phyloP scores from a whole-genome alignment of 1,140 invertebrate genomes.

The Heliothis subflexa region DNA sequence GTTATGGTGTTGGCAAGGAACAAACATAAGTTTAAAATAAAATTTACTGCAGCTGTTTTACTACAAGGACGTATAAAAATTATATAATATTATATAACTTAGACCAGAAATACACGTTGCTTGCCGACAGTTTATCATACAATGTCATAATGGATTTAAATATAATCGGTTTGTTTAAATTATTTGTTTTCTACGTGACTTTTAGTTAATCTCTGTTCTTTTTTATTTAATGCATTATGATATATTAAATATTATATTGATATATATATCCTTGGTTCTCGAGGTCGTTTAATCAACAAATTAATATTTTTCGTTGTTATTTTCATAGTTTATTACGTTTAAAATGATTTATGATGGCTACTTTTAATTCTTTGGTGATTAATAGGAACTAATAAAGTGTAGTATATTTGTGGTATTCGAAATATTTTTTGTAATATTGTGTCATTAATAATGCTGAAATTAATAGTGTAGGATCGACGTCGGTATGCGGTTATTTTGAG shows the following conservation, averaged over 20 bases:
- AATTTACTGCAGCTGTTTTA: neutral
- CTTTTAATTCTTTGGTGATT: constrained; percentile 39
- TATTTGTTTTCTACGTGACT: constrained; percentile 72
- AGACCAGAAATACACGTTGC: constrained; percentile 6
- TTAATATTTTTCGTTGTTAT: constrained; percentile 16
- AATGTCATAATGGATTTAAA: constrained; percentile 62
- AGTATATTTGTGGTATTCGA: constrained; percentile 20
- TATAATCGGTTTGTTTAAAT: constrained; percentile 68
- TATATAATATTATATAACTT: neutral
- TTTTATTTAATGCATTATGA: constrained; percentile 62
- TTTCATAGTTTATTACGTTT: constrained; percentile 25
- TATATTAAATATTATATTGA: constrained; percentile 63
- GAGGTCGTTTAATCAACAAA: constrained; percentile 37
- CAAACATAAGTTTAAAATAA: no score
- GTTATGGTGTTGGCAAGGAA: no score
- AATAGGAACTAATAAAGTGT: constrained; percentile 22
- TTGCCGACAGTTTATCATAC: constrained; percentile 55
- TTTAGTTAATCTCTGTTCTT: constrained; percentile 59
- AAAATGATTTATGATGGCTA: constrained; percentile 10
- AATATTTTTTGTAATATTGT: constrained; percentile 26
- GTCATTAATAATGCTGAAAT: constrained; percentile 36
- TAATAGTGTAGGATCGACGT: constrained; percentile 9
- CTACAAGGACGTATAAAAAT: neutral
- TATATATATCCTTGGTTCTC: constrained; percentile 40
- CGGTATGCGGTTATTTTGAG: constrained; percentile 2